Evolutionary conservation across 2,113 vertebrate species (phyloP).

Genomic region (Phylloscopus whistleri): DNA sequence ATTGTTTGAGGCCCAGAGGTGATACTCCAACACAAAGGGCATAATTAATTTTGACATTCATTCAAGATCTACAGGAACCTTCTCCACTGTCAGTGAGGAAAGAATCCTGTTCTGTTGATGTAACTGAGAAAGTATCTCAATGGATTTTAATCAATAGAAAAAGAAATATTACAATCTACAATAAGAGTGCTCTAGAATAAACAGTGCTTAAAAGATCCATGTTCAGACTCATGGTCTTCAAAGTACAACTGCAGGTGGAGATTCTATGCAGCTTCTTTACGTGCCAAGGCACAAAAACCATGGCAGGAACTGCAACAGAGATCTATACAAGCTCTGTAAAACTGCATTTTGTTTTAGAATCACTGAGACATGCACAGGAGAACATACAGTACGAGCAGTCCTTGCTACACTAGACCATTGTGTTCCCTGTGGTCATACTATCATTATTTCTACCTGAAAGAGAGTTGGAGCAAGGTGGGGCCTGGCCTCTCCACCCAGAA

Average conservation of each 20-base stretch:
- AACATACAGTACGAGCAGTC: background rate
- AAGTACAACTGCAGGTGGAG: background rate
- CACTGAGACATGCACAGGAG: background rate
- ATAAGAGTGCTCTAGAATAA: background rate
- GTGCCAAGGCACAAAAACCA: background rate
- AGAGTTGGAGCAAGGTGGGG: background rate
- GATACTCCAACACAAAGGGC: background rate
- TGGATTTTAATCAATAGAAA: background rate
- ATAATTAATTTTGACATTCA: background rate
- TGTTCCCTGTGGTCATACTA: background rate
- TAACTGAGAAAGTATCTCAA: background rate
- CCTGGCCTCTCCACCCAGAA: background rate
- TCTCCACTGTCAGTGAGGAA: background rate
- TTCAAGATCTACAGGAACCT: background rate
- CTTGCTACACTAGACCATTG: fast-evolving
- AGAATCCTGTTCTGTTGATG: background rate
- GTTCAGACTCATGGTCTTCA: background rate
- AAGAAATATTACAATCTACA: background rate
- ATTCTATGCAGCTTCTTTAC: background rate
- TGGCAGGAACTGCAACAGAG: background rate
- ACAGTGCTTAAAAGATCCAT: background rate
- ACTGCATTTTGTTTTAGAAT: background rate
- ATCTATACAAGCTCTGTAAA: background rate
- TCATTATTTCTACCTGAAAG: background rate
- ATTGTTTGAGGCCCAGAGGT: background rate